Conservation (phyloP, 2,888 invertebrate species). For the Lepidocyrtinus sp. region DNA sequence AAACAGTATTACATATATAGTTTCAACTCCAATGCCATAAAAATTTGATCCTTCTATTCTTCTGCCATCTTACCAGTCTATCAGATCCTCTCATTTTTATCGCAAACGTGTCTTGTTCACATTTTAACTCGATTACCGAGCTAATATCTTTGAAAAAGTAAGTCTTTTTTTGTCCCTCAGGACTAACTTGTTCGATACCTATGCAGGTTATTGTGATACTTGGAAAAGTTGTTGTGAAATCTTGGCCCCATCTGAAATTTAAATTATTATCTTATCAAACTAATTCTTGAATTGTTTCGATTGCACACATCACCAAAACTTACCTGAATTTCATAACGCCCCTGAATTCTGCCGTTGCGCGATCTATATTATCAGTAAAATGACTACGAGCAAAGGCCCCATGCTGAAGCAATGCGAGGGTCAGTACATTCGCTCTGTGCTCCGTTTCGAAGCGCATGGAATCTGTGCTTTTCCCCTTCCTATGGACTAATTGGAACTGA, state of each 20-base stretch:
- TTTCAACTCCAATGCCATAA: not conserved
- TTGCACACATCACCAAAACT: not conserved
- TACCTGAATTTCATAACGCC: slow-evolving; percentile 67
- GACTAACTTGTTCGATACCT: slow-evolving; percentile 68
- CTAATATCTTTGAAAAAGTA: slow-evolving; percentile 69
- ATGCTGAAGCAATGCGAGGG: slow-evolving; percentile 88
- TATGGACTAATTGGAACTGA: slow-evolving; percentile 73
- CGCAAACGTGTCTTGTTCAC: slow-evolving; percentile 65
- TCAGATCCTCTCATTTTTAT: slow-evolving; percentile 66
- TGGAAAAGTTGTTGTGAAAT: slow-evolving; percentile 63
- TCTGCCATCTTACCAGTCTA: slow-evolving; percentile 64
- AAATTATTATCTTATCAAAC: not conserved
- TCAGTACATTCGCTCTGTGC: slow-evolving; percentile 91
- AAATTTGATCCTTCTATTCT: not conserved
- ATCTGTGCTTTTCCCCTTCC: slow-evolving; percentile 92
- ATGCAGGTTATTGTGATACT: slow-evolving; percentile 65
- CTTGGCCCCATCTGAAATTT: slow-evolving; percentile 67
- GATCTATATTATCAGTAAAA: slow-evolving; percentile 68
- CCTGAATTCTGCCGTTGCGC: slow-evolving; percentile 67
- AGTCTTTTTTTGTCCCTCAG: slow-evolving; percentile 67
- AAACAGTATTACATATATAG: slow-evolving; percentile 6
- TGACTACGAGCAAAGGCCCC: slow-evolving; percentile 77
- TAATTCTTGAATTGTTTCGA: not conserved
- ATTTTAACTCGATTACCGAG: slow-evolving; percentile 64
- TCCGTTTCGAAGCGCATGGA: slow-evolving; percentile 98